Conservation (phyloP, 2,797 vertebrate genomes). For the Amphiprion clarkii region DNA sequence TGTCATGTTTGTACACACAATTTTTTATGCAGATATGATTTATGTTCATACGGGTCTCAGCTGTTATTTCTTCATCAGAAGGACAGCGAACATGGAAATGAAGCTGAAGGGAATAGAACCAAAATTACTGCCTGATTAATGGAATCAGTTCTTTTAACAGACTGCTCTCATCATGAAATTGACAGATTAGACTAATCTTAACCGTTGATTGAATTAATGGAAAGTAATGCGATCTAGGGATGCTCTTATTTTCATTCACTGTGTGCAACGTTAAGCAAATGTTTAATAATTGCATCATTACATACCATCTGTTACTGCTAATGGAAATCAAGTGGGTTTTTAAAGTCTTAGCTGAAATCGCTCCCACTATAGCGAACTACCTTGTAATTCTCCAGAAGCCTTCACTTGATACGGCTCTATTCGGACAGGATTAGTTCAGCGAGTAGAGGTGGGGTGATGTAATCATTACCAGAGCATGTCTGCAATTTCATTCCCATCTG, state of each 20-base stretch:
- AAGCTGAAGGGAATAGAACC: conserved; percentile 30
- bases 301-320: conserved; percentile 66
- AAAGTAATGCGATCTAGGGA: conserved; percentile 63
- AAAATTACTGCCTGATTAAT: conserved; percentile 55
- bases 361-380: conserved; percentile 33
- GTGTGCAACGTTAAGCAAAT: conserved; percentile 46
- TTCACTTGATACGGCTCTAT: conserved; percentile 25
- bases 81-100: conserved; percentile 24
- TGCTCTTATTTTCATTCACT: conserved; percentile 54
- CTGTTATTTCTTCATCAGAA: conserved; percentile 35
- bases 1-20: neutral
- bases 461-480: conserved; percentile 41
- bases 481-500: conserved; percentile 18
- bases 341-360: conserved; percentile 26
- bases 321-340: conserved; percentile 51
- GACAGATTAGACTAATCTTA: conserved; percentile 53
- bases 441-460: conserved; percentile 43
- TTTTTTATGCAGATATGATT: conserved; percentile 4
- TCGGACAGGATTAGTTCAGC: conserved; percentile 25
- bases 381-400: conserved; percentile 32
- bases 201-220: conserved; percentile 59
- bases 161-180: conserved; percentile 42
- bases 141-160: conserved; percentile 47
- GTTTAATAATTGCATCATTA: conserved; percentile 66
- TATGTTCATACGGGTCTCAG: conserved; percentile 4